Evolutionary conservation across 2,113 vertebrate species (phyloP), one percentile per base, ranked within the genome.

Genomic region (Manacus vitellinus): DNA sequence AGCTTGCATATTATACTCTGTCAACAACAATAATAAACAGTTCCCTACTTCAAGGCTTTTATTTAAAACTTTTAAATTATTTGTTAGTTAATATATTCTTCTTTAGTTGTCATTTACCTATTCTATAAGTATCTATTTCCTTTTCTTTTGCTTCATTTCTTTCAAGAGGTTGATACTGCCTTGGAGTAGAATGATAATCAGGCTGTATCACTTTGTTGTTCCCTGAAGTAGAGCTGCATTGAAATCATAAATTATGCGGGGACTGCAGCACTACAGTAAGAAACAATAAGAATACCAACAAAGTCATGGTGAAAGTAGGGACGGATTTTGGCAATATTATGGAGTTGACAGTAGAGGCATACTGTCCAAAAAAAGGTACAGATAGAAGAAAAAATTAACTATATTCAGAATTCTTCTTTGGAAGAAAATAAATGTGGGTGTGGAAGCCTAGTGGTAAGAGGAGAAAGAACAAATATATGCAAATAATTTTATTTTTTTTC

Each of bases 211-310:
- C 21, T 89, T 89, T 88, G 49, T 79, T 89, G 67, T 88, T 93
- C 63, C n/a, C 59, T 80, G 35, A 85, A 74, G 62, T n/a, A 58
- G 6, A 7, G 28, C 24, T 89, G 33, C 56, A 65, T n/a, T 47
- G 39, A 80, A 88, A 90, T 76, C 52, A 88, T 90, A 92, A 96
- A 96, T 90, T 83, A 90, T 88, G 55, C 78, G 92, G 39, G 55
- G 43, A 62, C 55, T 94, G 46, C 75, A 80, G 63, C 55, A 74
- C 25, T 88, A 43, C 14, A 52, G 16, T 66, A 67, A 43, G 39
- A 92, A 93, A 77, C 15, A 70, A 10, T 49, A 84, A n/a, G 35
- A 87, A 92, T 52, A 14, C 15, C 54, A 94, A 44, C 17, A 62
- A 91, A 61, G 9, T 80, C 4, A 33, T 54, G 43, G 35, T 61